Conservation (phyloP, 2,888 invertebrate species). For the Aphodius sticticus region DNA sequence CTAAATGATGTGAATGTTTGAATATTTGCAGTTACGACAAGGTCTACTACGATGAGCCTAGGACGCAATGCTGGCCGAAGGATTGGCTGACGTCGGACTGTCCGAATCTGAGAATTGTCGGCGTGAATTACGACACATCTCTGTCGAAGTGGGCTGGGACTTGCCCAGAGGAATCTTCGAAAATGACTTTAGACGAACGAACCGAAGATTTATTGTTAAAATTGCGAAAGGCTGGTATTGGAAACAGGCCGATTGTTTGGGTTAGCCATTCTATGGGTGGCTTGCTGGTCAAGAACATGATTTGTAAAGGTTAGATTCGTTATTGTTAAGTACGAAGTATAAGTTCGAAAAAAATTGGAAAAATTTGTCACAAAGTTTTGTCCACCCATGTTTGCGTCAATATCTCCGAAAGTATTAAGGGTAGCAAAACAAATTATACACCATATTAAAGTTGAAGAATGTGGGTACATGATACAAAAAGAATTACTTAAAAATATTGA, state of each 20-base stretch:
- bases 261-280: conserved; percentile 97
- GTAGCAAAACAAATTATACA: neutral
- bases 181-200: conserved; percentile 70
- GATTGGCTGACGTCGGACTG: conserved; percentile 91
- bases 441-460: too few relatives aligned
- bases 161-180: conserved; percentile 67
- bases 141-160: conserved; percentile 83
- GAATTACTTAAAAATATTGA: too few relatives aligned
- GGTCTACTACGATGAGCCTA: conserved; percentile 28
- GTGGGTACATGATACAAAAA: too few relatives aligned
- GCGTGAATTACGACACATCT: conserved; percentile 88
- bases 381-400: too few relatives aligned
- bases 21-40: conserved; percentile 27
- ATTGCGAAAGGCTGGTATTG: conserved; percentile 79
- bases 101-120: conserved; percentile 77
- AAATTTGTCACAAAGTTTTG: neutral
- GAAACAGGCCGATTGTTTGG: conserved; percentile 86
- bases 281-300: conserved; percentile 85
- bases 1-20: too few relatives aligned
- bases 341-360: too few relatives aligned
- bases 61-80: conserved; percentile 90
- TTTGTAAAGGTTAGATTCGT: conserved; percentile 67
- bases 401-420: neutral
- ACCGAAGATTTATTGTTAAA: conserved; percentile 73
- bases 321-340: neutral